Percentiles rank a stretch among this genome's conserved stretches.
Evolutionary conservation across 2,113 vertebrate species (phyloP).

Genomic region (Epinephelus lanceolatus): DNA sequence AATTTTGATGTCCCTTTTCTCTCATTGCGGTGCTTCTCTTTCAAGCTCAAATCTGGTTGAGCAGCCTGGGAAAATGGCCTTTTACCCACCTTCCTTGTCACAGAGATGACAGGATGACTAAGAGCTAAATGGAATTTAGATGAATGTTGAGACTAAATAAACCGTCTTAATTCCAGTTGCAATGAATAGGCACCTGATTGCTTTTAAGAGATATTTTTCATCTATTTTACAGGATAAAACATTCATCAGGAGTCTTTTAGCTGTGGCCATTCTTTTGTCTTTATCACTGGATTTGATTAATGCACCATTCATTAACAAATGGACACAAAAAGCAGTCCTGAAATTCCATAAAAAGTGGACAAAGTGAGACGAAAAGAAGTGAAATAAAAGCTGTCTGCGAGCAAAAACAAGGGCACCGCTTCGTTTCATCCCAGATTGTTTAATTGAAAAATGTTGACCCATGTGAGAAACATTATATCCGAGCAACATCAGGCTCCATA

Average conservation of each 20-base stretch:
- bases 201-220: slow-evolving; percentile 40
- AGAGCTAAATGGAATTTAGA: slow-evolving; percentile 61
- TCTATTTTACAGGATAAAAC: slow-evolving; percentile 67
- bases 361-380: slow-evolving; percentile 2
- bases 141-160: slow-evolving; percentile 57
- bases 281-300: slow-evolving; percentile 57
- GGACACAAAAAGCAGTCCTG: slow-evolving; percentile 18
- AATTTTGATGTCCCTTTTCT: slow-evolving; percentile 85
- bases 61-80: slow-evolving; percentile 82
- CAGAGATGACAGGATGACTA: slow-evolving; percentile 63
- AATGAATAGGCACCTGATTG: slow-evolving; percentile 47
- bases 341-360: slow-evolving; percentile 38
- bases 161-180: slow-evolving; percentile 45
- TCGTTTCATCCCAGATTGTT: slow-evolving; percentile 77
- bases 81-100: slow-evolving; percentile 68
- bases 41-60: slow-evolving; percentile 78
- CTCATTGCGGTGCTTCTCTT: slow-evolving; percentile 78
- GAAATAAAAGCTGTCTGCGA: slow-evolving; percentile 49
- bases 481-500: slow-evolving; percentile 74
- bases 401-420: slow-evolving; percentile 65
- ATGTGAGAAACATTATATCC: slow-evolving; percentile 82
- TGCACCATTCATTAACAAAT: slow-evolving; percentile 49
- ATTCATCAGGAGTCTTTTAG: slow-evolving; percentile 62
- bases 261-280: slow-evolving; percentile 55
- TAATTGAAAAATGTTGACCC: slow-evolving; percentile 80